Base-by-base conservation (phyloP, 2,113 vertebrate genomes). In the Otus sunia region DNA sequence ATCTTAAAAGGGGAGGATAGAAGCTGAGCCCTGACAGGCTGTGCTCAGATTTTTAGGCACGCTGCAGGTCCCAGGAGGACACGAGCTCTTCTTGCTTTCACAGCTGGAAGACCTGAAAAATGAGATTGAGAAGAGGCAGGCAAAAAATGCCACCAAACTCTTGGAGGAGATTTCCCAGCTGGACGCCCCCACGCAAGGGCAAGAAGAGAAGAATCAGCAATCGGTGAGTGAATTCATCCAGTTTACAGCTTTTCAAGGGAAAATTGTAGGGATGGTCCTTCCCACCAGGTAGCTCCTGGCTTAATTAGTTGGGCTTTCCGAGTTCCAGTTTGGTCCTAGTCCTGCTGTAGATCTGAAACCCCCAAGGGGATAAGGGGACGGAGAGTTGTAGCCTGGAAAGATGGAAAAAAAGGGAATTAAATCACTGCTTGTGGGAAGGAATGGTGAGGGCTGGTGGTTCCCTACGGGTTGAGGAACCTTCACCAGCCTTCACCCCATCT, bases 61-160 rank as follows among this genome's bases (percentile, higher is more conserved):
- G 1, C 26, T 5, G 41, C 50, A 4, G 21, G 43, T 32, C 52
- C 59, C 47, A 3, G 21, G 10, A 26, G 16, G n/a, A 30, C 43
- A 4, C 2, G 18, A 58, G 8, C 13, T 53, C 37, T 73, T 60
- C 37, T 82, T 30, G 27, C 19, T 53, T 22, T 30, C 21, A 1
- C 86, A 95, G 94, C 77, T 95, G 86, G 43, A 95, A 59, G 86
- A 93, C 6, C 58, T 95, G 58, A 93, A 95, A 76, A 80, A 95
- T 93, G 94, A 95, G 43, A 26, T 92, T 16, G 94, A 92, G 60
- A 95, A 90, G 82, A 83, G 87, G 30, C 87, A 93, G 37, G 69
- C 32, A 0, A 93, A 79, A 49, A 83, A 20, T 0, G 5, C 37
- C 45, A 5, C 45, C 52, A 27, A 47, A 41, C 3, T 0, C 11